Evolutionary conservation across 2,113 vertebrate species (phyloP).

Genomic region (Dascyllus trimaculatus): DNA sequence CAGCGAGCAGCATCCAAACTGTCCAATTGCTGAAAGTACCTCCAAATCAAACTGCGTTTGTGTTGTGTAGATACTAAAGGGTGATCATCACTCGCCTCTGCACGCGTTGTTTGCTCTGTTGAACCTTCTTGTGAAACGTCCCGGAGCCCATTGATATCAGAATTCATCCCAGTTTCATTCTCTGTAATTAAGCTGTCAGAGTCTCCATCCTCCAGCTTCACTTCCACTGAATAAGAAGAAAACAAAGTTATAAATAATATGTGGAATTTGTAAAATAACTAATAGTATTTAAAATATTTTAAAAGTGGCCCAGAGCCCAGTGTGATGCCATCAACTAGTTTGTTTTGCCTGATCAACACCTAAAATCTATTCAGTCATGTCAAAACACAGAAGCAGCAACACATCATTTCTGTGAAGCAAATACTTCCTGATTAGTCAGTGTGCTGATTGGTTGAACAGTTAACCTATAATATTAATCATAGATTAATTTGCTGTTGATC

Average conservation of each 20-base stretch:
- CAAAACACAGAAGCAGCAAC: too few species aligned
- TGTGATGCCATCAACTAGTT: too few species aligned
- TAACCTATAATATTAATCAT: too few species aligned
- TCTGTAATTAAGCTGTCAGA: background rate
- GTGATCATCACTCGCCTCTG: background rate
- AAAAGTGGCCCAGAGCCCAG: too few species aligned
- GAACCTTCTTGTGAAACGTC: constrained; percentile 42
- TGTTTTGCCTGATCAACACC: too few species aligned
- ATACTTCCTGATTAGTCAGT: too few species aligned
- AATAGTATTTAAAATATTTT: too few species aligned
- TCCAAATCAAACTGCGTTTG: constrained; percentile 78
- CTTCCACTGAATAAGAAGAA: background rate
- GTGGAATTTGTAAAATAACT: too few species aligned
- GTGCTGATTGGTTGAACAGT: too few species aligned
- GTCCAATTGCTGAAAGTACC: constrained; percentile 69
- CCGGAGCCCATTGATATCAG: constrained; percentile 35
- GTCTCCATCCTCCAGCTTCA: background rate
- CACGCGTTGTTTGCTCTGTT: constrained; percentile 5
- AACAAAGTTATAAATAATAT: background rate
- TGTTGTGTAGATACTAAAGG: background rate
- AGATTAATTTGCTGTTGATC: too few species aligned
- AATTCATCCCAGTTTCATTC: constrained; percentile 2
- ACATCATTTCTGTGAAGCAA: too few species aligned
- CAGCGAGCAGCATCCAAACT: constrained; percentile 68
- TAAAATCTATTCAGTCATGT: too few species aligned